Base-by-base conservation (phyloP, 2,888 invertebrate genomes). In the Periphyllus acericola region DNA sequence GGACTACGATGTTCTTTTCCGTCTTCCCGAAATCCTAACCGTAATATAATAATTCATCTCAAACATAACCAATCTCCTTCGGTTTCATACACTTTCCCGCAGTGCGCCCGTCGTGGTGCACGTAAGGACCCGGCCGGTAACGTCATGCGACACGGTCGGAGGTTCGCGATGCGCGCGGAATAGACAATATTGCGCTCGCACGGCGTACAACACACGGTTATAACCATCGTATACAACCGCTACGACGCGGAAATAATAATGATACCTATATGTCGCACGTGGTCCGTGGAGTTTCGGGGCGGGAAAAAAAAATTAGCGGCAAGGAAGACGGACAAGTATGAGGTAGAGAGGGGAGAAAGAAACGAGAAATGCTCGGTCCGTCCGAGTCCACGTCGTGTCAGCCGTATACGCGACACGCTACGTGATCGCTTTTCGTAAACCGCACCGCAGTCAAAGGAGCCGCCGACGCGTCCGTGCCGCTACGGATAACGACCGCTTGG, bases 351-450 rank as follows among this genome's bases (percentile, higher is more conserved):
- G 21, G 2, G 9, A 52, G 9, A 52, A 52, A 25, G 21, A 66
- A 66, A 66, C 60, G 60, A 66, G 60, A 66, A 25, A 66, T 21
- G 3, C 60, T 36, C 36, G 36, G 36, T 60, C 60, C 60, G 4
- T 29, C 71, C 32, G 68, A 3, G 29, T 68, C n/a, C 29, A 68
- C 68, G 29, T 46, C 25, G 19, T 25, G 25, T 60, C 8, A 60
- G 25, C 25, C n/a, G n/a, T 60, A 25, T 60, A 40, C 25, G n/a
- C 25, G 11, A n/a, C 0, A 11, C 32, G 17, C 71, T 71, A 71
- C 71, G 71, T 71, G 71, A 71, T 71, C 29, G 71, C 71, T 71
- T 71, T 68, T 68, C 68, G 68, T n/a, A 68, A 68, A 29, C 68
- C n/a, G n/a, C n/a, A n/a, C n/a, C n/a, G n/a, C n/a, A 21, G 68